These are phyloP conservation scores for Trichosurus vulpecula DNA, from an alignment of 2,797 vertebrate genomes.

Conservation along the genomic window DNA sequence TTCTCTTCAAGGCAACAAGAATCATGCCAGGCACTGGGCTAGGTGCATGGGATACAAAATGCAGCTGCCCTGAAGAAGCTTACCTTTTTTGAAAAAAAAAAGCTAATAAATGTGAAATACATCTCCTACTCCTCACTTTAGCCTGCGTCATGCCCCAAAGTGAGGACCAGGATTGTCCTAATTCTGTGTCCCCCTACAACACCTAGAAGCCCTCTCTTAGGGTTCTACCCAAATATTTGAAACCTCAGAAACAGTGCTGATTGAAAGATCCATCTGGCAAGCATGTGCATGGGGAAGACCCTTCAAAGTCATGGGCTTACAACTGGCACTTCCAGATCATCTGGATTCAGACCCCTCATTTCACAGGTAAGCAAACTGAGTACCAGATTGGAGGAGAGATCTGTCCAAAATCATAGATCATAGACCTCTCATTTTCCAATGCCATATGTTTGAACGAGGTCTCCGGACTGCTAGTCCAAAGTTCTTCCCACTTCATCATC, in stretches of 20 bases:
- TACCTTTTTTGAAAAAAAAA: neutral
- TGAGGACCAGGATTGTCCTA: neutral
- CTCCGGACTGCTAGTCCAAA: neutral
- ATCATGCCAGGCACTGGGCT: neutral
- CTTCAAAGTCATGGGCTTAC: neutral
- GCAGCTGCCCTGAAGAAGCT: neutral
- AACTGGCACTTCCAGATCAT: neutral
- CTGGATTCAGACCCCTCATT: neutral
- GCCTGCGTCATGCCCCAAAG: neutral
- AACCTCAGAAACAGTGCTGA: neutral
- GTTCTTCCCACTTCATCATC: neutral
- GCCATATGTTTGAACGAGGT: neutral
- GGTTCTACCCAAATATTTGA: neutral
- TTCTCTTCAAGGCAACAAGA: neutral
- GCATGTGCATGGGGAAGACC: no score
- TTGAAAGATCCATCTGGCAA: no score
- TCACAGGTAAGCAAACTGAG: neutral
- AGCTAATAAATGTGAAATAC: neutral
- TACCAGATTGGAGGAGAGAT: neutral
- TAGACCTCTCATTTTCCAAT: neutral
- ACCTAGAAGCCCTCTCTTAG: neutral
- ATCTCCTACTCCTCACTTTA: neutral
- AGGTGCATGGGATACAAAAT: neutral
- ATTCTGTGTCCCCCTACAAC: no score
- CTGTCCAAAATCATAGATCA: neutral